These are phyloP conservation scores for Circaetus cinerascens DNA, from an alignment of 2,113 vertebrate genomes.

Conservation along the genomic window DNA sequence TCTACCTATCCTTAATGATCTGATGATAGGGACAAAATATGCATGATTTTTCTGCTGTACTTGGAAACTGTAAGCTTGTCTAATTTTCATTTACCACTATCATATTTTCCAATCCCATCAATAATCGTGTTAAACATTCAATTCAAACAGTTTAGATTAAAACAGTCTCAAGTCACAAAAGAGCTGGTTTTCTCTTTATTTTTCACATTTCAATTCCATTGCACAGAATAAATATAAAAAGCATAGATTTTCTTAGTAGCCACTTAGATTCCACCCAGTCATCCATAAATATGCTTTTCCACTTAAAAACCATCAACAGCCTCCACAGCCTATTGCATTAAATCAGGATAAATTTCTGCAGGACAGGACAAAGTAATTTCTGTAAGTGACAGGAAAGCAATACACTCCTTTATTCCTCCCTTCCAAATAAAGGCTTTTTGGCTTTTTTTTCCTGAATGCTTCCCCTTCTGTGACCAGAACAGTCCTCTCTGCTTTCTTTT, in stretches of 20 bases:
- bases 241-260: not conserved
- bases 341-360: not conserved
- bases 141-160: not conserved
- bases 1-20: not conserved
- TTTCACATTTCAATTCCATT: not conserved
- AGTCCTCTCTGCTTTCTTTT: not conserved
- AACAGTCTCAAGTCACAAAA: not conserved
- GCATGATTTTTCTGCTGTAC: not conserved
- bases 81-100: not conserved
- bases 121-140: not conserved
- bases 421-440: not conserved
- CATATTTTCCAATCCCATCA: not conserved
- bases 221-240: not conserved
- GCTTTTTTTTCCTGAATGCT: not conserved
- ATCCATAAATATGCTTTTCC: not conserved
- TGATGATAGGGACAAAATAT: not conserved
- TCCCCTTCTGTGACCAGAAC: not conserved
- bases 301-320: not conserved
- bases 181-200: not conserved
- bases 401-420: not conserved
- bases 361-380: not conserved
- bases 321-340: not conserved
- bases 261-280: not conserved
- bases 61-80: not conserved
- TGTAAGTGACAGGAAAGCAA: not conserved